Evolutionary conservation across 2,113 vertebrate species (phyloP).

Genomic region (Ammodytes dubius): DNA sequence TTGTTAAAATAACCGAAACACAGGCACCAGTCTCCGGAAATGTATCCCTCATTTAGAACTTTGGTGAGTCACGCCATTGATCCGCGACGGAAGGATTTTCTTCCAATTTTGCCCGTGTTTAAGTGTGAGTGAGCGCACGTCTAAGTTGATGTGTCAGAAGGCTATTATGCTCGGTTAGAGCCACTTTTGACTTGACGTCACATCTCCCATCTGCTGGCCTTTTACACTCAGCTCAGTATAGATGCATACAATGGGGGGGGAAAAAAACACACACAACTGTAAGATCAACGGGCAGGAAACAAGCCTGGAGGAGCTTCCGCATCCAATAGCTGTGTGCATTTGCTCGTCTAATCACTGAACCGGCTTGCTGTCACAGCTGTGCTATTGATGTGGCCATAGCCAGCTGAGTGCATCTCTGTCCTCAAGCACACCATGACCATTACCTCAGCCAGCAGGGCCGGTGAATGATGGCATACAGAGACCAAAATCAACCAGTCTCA

Average conservation of each 20-base stretch:
- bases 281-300: conserved; percentile 21
- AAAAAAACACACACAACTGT: conserved; percentile 5
- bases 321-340: conserved; percentile 37
- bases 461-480: conserved; percentile 17
- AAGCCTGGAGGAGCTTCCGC: conserved; percentile 21
- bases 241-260: conserved; percentile 38
- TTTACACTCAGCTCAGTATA: conserved; percentile 47
- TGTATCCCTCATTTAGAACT: conserved; percentile 33
- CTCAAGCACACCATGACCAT: conserved; percentile 45
- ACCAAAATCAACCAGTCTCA: conserved; percentile 13
- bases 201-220: conserved; percentile 54
- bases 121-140: conserved; percentile 27
- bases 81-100: conserved; percentile 46
- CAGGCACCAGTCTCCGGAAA: conserved; percentile 31
- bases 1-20: conserved; percentile 49
- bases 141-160: conserved; percentile 59
- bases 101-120: conserved; percentile 35
- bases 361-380: conserved; percentile 41
- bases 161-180: conserved; percentile 64
- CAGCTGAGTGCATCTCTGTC: conserved; percentile 47
- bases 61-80: conserved; percentile 37
- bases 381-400: conserved; percentile 35
- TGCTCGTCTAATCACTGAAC: conserved; percentile 23
- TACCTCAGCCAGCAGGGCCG: background rate
- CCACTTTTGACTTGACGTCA: conserved; percentile 64